Conservation (phyloP, 2,113 vertebrate species). For the Uropsilus gracilis region DNA sequence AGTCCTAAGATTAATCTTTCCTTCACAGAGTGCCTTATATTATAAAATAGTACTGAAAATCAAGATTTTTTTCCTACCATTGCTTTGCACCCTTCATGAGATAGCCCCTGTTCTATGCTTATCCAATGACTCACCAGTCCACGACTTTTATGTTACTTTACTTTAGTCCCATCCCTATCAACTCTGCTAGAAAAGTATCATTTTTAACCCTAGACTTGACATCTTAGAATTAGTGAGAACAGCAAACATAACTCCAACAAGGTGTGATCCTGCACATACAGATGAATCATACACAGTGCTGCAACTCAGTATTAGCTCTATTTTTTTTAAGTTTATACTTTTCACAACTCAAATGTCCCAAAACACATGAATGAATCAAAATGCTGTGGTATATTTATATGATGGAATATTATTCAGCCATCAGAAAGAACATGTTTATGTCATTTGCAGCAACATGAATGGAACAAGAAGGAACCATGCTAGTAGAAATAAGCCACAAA, state of each 20-base stretch:
- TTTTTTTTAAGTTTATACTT: too few species aligned
- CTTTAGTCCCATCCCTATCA: background rate
- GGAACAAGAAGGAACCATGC: too few species aligned
- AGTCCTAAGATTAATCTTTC: background rate
- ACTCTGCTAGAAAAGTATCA: background rate
- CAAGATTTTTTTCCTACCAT: background rate
- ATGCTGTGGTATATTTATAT: too few species aligned
- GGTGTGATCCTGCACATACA: too few species aligned
- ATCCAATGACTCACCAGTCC: background rate
- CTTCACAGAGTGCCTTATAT: background rate
- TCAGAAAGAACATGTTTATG: too few species aligned
- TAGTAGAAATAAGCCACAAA: too few species aligned
- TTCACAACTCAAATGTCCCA: too few species aligned
- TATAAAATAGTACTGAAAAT: constrained; percentile 17
- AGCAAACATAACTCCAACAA: background rate
- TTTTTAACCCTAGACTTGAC: background rate
- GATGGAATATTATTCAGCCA: too few species aligned
- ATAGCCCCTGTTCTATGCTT: background rate
- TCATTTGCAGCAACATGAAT: too few species aligned
- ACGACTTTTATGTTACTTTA: background rate
- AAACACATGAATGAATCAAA: too few species aligned
- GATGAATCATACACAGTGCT: too few species aligned
- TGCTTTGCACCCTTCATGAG: background rate
- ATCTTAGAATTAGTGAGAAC: background rate
- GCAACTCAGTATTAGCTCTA: too few species aligned